phyloP scores from a whole-genome alignment of 2,888 invertebrate genomes.

The Heteromurus nitidus region DNA sequence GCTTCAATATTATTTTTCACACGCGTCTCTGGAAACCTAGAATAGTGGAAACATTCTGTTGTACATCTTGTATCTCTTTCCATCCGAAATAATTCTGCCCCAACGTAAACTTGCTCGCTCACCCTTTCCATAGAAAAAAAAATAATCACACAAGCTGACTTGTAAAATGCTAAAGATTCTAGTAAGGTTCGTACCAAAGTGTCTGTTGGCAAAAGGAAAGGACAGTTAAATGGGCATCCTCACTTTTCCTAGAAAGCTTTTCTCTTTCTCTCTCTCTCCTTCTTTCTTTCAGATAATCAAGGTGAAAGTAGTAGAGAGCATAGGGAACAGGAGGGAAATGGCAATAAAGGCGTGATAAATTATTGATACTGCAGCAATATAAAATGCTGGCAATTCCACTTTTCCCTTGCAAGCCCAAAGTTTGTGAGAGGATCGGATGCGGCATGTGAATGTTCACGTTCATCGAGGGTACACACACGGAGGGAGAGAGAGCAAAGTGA shows the following conservation, averaged over 20 bases:
- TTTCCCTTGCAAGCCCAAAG: not conserved
- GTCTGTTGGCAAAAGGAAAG: not conserved
- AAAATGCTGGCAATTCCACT: not conserved
- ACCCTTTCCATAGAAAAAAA: constrained; percentile 25
- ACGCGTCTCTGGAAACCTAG: too few relatives aligned
- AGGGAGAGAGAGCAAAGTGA: not conserved
- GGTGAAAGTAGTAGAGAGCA: constrained; percentile 4
- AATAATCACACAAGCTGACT: constrained; percentile 27
- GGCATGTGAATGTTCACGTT: too few relatives aligned
- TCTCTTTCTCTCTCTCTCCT: not conserved
- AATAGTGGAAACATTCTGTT: too few relatives aligned
- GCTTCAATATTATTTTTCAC: too few relatives aligned
- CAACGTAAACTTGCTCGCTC: too few relatives aligned
- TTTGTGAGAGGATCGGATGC: too few relatives aligned
- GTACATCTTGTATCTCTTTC: too few relatives aligned
- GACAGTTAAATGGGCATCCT: not conserved
- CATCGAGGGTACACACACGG: not conserved
- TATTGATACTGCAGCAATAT: constrained; percentile 39
- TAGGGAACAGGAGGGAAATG: constrained; percentile 30
- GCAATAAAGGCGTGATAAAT: constrained; percentile 55
- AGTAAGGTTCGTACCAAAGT: not conserved
- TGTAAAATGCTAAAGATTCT: constrained; percentile 24
- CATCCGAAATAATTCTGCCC: too few relatives aligned
- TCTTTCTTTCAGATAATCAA: constrained; percentile 33
- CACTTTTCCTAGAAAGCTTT: not conserved